Evolutionary conservation across 53 echinoderm and acorn worm genomes (phyloP).

Genomic region (Pentamera pediparva): DNA sequence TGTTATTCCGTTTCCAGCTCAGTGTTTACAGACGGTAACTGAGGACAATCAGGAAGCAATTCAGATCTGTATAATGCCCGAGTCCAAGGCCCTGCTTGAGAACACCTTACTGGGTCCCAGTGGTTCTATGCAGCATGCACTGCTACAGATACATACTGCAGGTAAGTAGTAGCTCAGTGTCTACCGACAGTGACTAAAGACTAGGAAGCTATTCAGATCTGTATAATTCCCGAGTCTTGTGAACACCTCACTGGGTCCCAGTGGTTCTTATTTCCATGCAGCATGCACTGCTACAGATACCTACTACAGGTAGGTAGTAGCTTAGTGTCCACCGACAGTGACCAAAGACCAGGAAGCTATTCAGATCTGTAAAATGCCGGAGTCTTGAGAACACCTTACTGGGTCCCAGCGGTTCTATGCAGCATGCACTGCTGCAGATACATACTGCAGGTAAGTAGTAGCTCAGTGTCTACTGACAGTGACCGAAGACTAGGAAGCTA

Average conservation of each 20-base stretch:
- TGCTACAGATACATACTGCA: slow-evolving; percentile 65
- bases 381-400: slow-evolving; percentile 71
- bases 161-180: slow-evolving; percentile 99
- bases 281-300: too few species aligned
- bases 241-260: too few species aligned
- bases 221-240: slow-evolving; percentile 54
- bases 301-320: too few species aligned
- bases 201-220: slow-evolving; percentile 42
- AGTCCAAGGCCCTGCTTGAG: slow-evolving; percentile 58
- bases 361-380: slow-evolving; percentile 54
- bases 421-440: slow-evolving; percentile 51
- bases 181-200: slow-evolving; percentile 91
- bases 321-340: too few species aligned
- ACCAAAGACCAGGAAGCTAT: slow-evolving; percentile 64
- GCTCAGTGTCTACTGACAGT: slow-evolving; percentile 92
- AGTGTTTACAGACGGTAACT: slow-evolving; percentile 86
- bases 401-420: slow-evolving; percentile 53
- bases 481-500: slow-evolving; percentile 68
- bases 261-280: neutral
- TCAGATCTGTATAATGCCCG: slow-evolving; percentile 54
- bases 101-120: slow-evolving; percentile 61
- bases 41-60: slow-evolving; percentile 76
- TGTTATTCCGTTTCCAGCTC: slow-evolving; percentile 47
- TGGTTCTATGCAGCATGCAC: slow-evolving; percentile 45
- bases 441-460: slow-evolving; percentile 93